Conservation (phyloP, 2,888 invertebrate genomes). For the Limnephilus marmoratus region DNA sequence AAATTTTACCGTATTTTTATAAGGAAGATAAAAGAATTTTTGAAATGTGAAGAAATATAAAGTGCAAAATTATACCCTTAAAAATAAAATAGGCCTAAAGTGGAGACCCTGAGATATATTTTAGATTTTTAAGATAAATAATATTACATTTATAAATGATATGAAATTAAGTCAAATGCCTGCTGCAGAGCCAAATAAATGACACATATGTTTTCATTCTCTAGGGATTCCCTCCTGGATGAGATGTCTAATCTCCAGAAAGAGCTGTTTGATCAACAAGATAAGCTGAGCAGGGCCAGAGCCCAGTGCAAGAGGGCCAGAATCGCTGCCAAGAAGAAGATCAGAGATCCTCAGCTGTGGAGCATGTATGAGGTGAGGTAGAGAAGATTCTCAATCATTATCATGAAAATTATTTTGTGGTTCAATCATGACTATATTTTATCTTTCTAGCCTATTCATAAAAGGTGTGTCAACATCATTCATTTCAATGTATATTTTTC, state of each 20-base stretch:
- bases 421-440: no score
- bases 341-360: conserved; percentile 59
- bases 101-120: background rate
- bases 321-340: conserved; percentile 51
- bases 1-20: no score
- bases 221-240: conserved; percentile 58
- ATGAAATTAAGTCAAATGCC: background rate
- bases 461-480: background rate
- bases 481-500: background rate
- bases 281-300: conserved; percentile 59
- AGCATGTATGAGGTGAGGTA: conserved; percentile 53
- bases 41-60: background rate
- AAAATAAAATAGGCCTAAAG: background rate
- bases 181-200: background rate
- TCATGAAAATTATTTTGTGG: background rate
- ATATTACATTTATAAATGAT: background rate
- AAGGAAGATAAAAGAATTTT: background rate
- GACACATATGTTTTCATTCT: background rate
- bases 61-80: background rate
- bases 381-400: background rate
- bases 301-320: conserved; percentile 49
- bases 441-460: background rate
- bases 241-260: conserved; percentile 53
- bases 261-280: conserved; percentile 57
- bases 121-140: no score